These are phyloP conservation scores for Lithobius niger DNA, from an alignment of 1,140 invertebrate species.

Conservation along the genomic window DNA sequence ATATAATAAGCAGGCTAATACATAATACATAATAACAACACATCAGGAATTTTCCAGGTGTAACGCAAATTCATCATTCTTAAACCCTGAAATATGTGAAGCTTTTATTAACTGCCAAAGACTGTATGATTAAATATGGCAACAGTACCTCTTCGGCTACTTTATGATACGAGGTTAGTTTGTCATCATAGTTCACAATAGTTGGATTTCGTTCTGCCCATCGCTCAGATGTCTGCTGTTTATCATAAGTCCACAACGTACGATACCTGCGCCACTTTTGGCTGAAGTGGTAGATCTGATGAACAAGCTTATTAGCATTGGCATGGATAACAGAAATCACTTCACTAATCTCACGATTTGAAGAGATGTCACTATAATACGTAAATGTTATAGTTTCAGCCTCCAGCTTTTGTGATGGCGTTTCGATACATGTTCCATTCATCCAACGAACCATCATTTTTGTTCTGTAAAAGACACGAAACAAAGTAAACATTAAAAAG, in stretches of 20 bases:
- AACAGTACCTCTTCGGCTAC: slow-evolving; percentile 59
- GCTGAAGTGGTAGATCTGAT: slow-evolving; percentile 47
- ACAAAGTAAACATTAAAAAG: not conserved
- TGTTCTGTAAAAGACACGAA: slow-evolving; percentile 40
- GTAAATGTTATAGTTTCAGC: slow-evolving; percentile 45
- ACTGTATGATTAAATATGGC: too few species aligned
- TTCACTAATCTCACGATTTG: slow-evolving; percentile 49
- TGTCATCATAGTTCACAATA: slow-evolving; percentile 62
- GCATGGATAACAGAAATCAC: slow-evolving; percentile 48
- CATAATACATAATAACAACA: too few species aligned
- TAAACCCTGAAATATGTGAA: too few species aligned
- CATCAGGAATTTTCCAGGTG: too few species aligned
- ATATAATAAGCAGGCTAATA: too few species aligned
- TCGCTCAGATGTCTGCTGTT: slow-evolving; percentile 53
- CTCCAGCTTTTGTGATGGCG: slow-evolving; percentile 42
- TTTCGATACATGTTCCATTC: slow-evolving; percentile 58
- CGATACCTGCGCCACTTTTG: slow-evolving; percentile 61
- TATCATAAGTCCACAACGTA: slow-evolving; percentile 67
- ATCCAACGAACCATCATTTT: slow-evolving; percentile 69
- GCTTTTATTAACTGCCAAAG: too few species aligned
- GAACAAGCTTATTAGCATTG: slow-evolving; percentile 44
- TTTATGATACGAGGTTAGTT: slow-evolving; percentile 64
- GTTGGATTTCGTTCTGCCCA: slow-evolving; percentile 55
- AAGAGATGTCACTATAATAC: slow-evolving; percentile 62
- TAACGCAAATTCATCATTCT: too few species aligned